Base-by-base conservation (phyloP, 2,888 invertebrate species). In the Andricus curvator region DNA sequence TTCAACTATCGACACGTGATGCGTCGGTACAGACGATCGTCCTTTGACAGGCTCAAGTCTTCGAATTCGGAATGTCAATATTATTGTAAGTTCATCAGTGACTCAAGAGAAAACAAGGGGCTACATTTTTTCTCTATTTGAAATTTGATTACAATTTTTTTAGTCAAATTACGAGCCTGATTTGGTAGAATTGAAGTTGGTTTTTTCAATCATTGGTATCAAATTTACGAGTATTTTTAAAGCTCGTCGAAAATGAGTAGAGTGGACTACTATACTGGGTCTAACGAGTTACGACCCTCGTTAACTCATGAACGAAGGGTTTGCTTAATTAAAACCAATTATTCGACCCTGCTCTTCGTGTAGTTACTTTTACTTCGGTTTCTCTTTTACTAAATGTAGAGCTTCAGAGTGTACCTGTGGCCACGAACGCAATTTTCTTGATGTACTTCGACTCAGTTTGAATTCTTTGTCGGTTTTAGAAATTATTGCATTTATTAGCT, bases 311-410 rank as follows among this genome's bases (percentile, higher is more conserved):
- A 83, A 83, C 83, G 85, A 85, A 85, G 82, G 87, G 85, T 84
- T 83, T 84, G 85, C 82, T 86, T 85, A 85, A 86, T 86, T 85
- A 80, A 82, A 85, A 83, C 85, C 85, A 85, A 86, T 85, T 85
- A 85, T 83, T 84, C 80, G 82, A 84, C 77, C 83, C 84, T 51
- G 80, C 64, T 78, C 78, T 64, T 77, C 77, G 81, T 29, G n/a
- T 4, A 56, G 33, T 56, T 74, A 56, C 33, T 74, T 74, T 74
- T n/a, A 74, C 15, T 74, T 74, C 33, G 37, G 29, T 56, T 74
- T 56, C n/a, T 56, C 51, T 74, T 74, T 74, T 51, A 56, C 51
- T 74, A n/a, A 33, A 51, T 33, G 56, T 74, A 51, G 70, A 51
- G 70, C 70, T 70, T 48, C 29, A 51, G 70, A 70, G 70, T 70